These are phyloP conservation scores for Phyllotreta cruciferae DNA, from an alignment of 2,888 invertebrate genomes.

Conservation along the genomic window DNA sequence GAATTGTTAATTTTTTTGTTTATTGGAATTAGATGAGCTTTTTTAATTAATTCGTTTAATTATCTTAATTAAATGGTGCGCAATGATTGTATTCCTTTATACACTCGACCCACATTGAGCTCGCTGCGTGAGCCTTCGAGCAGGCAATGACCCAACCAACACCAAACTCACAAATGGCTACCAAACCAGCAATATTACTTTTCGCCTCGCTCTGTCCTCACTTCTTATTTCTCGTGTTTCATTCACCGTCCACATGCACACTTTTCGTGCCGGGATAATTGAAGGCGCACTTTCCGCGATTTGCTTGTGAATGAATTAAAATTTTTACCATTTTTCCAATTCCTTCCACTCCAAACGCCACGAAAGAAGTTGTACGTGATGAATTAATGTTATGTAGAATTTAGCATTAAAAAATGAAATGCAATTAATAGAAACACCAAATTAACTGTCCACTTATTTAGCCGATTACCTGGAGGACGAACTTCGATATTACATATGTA, in stretches of 20 bases:
- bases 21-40: conserved; percentile 1
- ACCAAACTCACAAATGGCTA: conserved; percentile 45
- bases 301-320: too few species aligned
- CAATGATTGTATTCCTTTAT: too few species aligned
- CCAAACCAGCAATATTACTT: conserved; percentile 51
- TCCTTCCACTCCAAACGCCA: too few species aligned
- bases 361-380: too few species aligned
- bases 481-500: too few species aligned
- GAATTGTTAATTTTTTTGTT: neutral
- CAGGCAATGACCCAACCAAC: conserved; percentile 52
- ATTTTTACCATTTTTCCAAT: too few species aligned
- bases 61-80: too few species aligned
- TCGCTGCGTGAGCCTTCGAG: conserved; percentile 32
- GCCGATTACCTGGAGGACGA: too few species aligned
- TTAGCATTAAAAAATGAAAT: too few species aligned
- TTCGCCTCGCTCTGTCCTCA: conserved; percentile 36
- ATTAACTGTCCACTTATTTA: too few species aligned
- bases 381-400: too few species aligned
- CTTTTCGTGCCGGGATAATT: conserved; percentile 9
- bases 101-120: conserved; percentile 31
- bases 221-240: conserved; percentile 8
- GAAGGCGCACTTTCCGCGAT: neutral
- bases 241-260: conserved; percentile 5
- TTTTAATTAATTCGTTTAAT: neutral
- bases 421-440: too few species aligned